Percentiles rank a stretch among this genome's conserved stretches.
Evolutionary conservation across 2,113 vertebrate genomes (phyloP).

Genomic region (Platysteira castanea): DNA sequence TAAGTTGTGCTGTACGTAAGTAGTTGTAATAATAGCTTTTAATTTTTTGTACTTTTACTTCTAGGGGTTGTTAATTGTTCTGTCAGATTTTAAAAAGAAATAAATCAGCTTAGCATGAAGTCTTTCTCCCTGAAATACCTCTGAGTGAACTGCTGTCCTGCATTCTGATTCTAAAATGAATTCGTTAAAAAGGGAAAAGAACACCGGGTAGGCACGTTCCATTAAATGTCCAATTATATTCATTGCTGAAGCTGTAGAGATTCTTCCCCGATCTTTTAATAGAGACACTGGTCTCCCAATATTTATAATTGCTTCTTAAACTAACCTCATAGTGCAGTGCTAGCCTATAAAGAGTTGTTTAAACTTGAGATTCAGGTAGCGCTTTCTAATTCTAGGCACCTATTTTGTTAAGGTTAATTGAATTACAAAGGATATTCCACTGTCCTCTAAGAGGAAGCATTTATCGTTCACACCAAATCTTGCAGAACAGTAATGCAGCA

Average conservation of each 20-base stretch:
- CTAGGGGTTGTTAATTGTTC: background rate
- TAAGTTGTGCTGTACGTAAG: background rate
- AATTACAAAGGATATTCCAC: background rate
- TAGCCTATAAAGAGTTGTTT: background rate
- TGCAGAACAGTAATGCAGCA: background rate
- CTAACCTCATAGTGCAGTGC: background rate
- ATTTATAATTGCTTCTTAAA: background rate
- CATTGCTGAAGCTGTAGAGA: background rate
- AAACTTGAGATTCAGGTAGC: background rate
- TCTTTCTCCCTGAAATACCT: background rate
- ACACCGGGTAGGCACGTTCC: background rate
- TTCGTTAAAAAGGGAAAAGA: background rate
- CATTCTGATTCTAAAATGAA: background rate
- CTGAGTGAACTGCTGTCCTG: background rate
- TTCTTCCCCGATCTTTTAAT: background rate
- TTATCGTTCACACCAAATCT: background rate
- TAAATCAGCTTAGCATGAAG: background rate
- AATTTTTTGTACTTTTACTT: background rate
- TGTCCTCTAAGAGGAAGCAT: background rate
- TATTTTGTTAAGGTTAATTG: background rate
- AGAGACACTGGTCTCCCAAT: background rate
- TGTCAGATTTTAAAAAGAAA: background rate
- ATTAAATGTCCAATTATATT: conserved; percentile 17
- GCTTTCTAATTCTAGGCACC: background rate
- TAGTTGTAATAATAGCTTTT: background rate